Evolutionary conservation across 2,797 vertebrate genomes (phyloP), one percentile per base, ranked within the genome.

Genomic region (Danio jaintianensis): DNA sequence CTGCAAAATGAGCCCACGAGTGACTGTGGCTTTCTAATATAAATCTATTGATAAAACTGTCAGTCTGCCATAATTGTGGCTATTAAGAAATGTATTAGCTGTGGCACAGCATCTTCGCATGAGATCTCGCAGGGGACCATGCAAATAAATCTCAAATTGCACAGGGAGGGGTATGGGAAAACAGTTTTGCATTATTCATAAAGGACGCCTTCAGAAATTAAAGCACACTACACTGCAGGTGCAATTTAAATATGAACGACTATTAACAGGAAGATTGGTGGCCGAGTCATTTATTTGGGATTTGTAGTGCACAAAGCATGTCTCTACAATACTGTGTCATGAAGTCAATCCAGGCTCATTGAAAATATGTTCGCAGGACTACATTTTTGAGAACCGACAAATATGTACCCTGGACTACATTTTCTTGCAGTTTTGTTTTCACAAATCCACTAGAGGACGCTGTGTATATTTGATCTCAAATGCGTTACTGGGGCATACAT

Each of bases 31-130:
- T 80, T 79, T 85, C 48, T 69, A 76, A 74, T 81, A 77, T 68
- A 64, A 76, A 78, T 85, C 73, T 87, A 82, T 86, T 66, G 16
- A 86, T 87, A 81, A 84, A 78, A 75, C 80, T 36, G 71, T 68
- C 50, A 82, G 50, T 68, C 18, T 59, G 75, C 61, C 82, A 71
- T 79, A 82, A 85, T 78, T 78, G 80, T 9, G 29, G 40, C 76
- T 63, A 40, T 83, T 85, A 80, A 79, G 89, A 88, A 85, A 85
- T 85, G 74, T 64, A 83, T 82, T 71, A 69, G 66, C 70, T 81
- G 63, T 72, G 83, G 82, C 62, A 61, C 80, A 75, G 70, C 45
- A 71, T 66, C 68, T 48, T 16, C 62, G 13, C 69, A 56, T 79
- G 67, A 70, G 50, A 82, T 67, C 72, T 61, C 13, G 63, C 58